Evolutionary conservation across 2,888 invertebrate genomes (phyloP).

Genomic region (Nysson spinosus): DNA sequence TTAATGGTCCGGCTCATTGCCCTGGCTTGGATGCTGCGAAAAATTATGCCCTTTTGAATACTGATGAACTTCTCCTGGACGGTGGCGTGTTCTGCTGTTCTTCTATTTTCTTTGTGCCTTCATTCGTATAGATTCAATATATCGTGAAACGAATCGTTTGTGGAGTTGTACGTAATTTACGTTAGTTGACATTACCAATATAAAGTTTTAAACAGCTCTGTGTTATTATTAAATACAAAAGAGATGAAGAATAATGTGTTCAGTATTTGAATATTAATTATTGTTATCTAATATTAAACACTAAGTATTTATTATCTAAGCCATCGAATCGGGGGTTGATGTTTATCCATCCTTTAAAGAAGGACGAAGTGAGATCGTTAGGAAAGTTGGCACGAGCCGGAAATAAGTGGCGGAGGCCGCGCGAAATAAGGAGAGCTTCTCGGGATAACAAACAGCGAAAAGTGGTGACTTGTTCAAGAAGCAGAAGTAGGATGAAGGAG

Average conservation of each 20-base stretch:
- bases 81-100: conserved; percentile 9
- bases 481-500: conserved; percentile 27
- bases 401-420: conserved; percentile 40
- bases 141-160: no score
- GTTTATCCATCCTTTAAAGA: no score
- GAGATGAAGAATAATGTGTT: no score
- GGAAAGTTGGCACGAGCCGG: conserved; percentile 30
- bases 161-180: no score
- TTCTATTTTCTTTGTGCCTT: conserved; percentile 31
- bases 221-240: no score
- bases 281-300: no score
- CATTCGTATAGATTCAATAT: no score
- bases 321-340: no score
- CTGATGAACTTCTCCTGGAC: conserved; percentile 50
- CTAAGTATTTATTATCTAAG: no score
- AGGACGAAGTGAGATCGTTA: conserved; percentile 24
- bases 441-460: conserved; percentile 62
- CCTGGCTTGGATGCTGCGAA: conserved; percentile 51
- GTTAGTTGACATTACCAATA: no score
- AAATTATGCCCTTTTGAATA: conserved; percentile 65
- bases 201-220: no score
- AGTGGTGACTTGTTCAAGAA: conserved; percentile 56
- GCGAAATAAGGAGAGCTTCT: conserved; percentile 41
- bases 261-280: no score
- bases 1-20: conserved; percentile 65